phyloP scores from a whole-genome alignment of 2,888 invertebrate species.

The Heliconius ethilla region DNA sequence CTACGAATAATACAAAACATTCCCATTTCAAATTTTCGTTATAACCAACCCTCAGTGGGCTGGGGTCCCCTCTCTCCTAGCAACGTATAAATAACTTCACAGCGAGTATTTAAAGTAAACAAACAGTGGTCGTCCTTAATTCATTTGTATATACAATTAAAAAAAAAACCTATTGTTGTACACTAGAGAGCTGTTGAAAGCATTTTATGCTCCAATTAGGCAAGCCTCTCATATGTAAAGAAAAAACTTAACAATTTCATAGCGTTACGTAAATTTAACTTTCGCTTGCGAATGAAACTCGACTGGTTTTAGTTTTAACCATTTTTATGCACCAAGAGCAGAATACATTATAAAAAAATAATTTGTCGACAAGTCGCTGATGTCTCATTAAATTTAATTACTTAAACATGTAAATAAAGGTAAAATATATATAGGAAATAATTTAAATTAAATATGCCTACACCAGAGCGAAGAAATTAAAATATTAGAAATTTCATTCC shows the following conservation, averaged over 20 bases:
- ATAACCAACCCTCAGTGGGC: conserved; percentile 25
- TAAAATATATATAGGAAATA: background rate
- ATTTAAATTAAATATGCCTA: too few species aligned
- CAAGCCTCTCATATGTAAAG: conserved; percentile 53
- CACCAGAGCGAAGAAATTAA: too few species aligned
- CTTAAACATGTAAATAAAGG: background rate
- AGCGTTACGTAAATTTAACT: conserved; percentile 43
- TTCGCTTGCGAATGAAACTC: conserved; percentile 38
- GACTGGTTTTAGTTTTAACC: conserved; percentile 35
- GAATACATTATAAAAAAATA: conserved; percentile 11
- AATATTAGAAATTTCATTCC: too few species aligned
- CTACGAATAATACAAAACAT: conserved; percentile 14
- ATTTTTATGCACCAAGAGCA: background rate
- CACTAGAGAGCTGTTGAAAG: conserved; percentile 63
- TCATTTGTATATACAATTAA: conserved; percentile 57
- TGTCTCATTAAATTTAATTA: conserved; percentile 33
- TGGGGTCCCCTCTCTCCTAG: conserved; percentile 35
- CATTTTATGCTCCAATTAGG: conserved; percentile 63
- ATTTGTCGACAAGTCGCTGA: background rate
- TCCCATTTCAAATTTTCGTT: conserved; percentile 23
- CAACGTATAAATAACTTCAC: conserved; percentile 41
- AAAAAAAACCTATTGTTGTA: conserved; percentile 63
- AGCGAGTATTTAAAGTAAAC: conserved; percentile 45
- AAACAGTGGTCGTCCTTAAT: conserved; percentile 56
- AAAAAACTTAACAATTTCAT: conserved; percentile 42